Evolutionary conservation across 2,888 invertebrate species (phyloP).

Genomic region (Sepioteuthis lessoniana): DNA sequence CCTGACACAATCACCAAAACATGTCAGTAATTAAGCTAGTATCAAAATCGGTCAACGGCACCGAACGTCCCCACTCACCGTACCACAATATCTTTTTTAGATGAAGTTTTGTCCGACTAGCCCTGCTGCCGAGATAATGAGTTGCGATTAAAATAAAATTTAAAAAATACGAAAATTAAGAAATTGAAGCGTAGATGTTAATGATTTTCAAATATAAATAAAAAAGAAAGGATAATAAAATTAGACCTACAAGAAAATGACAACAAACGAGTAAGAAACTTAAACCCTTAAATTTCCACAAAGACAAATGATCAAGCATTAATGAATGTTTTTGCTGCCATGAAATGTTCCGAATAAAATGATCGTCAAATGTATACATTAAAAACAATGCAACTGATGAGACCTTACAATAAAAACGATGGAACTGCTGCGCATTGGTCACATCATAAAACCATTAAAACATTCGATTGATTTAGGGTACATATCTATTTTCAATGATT

Average conservation of each 20-base stretch:
- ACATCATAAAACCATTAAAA: background rate
- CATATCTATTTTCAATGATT: background rate
- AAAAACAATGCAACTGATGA: background rate
- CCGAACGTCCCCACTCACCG: no score
- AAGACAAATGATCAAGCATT: background rate
- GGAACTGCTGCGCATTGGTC: background rate
- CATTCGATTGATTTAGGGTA: background rate
- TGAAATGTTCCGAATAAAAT: background rate
- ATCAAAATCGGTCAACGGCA: no score
- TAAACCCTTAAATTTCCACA: background rate
- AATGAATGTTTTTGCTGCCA: background rate
- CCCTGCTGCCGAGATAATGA: no score
- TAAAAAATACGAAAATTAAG: no score
- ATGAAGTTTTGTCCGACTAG: no score
- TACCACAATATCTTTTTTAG: no score
- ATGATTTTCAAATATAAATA: no score
- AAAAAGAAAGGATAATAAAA: background rate
- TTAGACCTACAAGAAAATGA: background rate
- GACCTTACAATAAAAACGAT: background rate
- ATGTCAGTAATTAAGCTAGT: no score
- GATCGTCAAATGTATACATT: background rate
- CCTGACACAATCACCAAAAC: no score
- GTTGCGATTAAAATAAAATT: no score
- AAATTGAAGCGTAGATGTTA: no score
- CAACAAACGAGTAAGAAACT: background rate